Conservation (phyloP, 1,140 invertebrate genomes). For the Drosophila burlai region DNA sequence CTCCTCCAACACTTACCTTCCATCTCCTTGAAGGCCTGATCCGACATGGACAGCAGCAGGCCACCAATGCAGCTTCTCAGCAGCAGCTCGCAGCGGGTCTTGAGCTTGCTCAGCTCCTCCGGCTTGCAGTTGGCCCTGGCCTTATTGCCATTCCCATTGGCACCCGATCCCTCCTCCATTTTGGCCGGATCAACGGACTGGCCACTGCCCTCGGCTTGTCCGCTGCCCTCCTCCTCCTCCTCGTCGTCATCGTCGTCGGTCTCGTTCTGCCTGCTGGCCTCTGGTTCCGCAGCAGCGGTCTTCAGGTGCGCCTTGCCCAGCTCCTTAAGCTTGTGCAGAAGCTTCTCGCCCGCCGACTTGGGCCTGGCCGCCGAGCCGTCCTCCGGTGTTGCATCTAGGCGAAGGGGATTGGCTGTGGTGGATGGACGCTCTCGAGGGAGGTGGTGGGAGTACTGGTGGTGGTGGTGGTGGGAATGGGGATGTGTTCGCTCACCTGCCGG, state of each 20-base stretch:
- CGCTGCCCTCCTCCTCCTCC: conserved; percentile 53
- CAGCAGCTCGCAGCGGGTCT: conserved; percentile 88
- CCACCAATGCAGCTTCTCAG: conserved; percentile 90
- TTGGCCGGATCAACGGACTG: conserved; percentile 45
- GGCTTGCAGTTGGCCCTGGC: conserved; percentile 93
- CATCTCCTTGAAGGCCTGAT: conserved; percentile 93
- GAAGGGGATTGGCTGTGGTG: conserved; percentile 50
- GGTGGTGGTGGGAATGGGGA: conserved; percentile 22
- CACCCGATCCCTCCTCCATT: conserved; percentile 36
- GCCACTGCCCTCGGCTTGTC: conserved; percentile 54
- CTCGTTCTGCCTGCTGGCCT: conserved; percentile 79
- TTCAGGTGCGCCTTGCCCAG: conserved; percentile 71
- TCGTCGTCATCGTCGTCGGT: conserved; percentile 77
- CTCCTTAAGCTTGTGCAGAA: conserved; percentile 72
- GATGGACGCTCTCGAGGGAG: conserved; percentile 35
- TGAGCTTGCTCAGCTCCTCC: conserved; percentile 91
- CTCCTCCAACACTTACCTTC: conserved; percentile 88
- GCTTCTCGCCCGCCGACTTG: conserved; percentile 69
- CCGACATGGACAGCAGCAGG: conserved; percentile 91
- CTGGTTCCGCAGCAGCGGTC: conserved; percentile 32
- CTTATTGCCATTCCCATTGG: conserved; percentile 87
- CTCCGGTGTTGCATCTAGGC: conserved; percentile 45
- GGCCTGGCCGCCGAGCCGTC: conserved; percentile 56
- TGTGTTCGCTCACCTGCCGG: conserved; percentile 51
- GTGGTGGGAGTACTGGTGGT: conserved; percentile 1